Conservation (phyloP, 2,797 vertebrate species). For the Mionectes olivaceus region DNA sequence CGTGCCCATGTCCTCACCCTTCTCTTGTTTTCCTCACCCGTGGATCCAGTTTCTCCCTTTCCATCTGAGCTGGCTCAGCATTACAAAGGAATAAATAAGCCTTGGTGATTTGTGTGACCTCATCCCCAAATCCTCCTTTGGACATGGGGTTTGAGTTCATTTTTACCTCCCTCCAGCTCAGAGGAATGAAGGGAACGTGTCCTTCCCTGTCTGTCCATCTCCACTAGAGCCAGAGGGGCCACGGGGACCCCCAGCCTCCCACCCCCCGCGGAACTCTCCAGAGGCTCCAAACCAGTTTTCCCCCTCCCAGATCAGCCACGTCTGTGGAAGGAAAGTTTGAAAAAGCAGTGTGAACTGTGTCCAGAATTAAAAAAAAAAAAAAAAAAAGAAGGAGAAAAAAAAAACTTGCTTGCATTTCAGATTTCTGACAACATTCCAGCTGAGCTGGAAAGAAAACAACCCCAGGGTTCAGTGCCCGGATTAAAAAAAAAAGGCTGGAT, state of each 20-base stretch:
- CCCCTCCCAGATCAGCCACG: not conserved
- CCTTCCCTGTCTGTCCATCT: not conserved
- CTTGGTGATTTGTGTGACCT: not conserved
- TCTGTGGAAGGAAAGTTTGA: not conserved
- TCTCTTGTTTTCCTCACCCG: not conserved
- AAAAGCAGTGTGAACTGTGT: not conserved
- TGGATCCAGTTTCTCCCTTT: not conserved
- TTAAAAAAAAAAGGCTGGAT: not conserved
- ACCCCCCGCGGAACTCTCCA: rapidly evolving
- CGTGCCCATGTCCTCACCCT: not conserved
- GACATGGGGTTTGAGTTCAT: not conserved
- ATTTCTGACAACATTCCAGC: not conserved
- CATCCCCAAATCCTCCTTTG: not conserved
- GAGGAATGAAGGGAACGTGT: not conserved
- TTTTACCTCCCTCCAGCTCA: not conserved
- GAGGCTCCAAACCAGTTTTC: not conserved
- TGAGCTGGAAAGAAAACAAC: not conserved
- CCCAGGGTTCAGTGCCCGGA: not conserved
- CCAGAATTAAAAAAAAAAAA: not conserved
- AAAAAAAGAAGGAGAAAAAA: not conserved
- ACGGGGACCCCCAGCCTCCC: no score
- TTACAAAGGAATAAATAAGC: not conserved
- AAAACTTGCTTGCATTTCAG: not conserved
- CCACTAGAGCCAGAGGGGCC: not conserved
- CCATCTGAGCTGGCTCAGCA: not conserved